Evolutionary conservation across 2,797 vertebrate species (phyloP).

Genomic region (Falco berigora): DNA sequence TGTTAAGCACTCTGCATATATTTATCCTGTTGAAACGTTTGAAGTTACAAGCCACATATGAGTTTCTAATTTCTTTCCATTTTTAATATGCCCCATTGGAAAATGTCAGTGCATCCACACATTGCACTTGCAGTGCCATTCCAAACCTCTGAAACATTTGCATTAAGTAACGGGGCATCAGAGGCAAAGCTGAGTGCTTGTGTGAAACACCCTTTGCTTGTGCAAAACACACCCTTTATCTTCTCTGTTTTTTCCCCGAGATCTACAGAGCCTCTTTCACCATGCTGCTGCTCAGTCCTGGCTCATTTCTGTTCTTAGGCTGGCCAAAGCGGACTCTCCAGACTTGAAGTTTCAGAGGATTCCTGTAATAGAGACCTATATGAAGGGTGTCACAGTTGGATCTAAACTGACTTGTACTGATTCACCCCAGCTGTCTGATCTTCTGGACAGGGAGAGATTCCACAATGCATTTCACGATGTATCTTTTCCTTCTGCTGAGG

Average conservation of each 20-base stretch:
- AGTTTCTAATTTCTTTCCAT: conserved; percentile 36
- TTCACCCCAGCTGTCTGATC: background rate
- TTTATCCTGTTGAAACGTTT: conserved; percentile 7
- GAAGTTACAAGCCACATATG: conserved; percentile 17
- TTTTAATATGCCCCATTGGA: background rate
- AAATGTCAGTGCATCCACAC: background rate
- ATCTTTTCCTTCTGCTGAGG: background rate
- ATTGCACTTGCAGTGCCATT: background rate
- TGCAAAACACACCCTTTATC: background rate
- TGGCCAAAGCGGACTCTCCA: background rate
- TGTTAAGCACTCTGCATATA: background rate
- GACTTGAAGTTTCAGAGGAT: background rate
- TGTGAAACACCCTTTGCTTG: background rate
- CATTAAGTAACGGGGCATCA: background rate
- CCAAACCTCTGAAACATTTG: background rate
- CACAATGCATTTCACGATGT: background rate
- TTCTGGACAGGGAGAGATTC: background rate
- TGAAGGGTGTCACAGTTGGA: background rate
- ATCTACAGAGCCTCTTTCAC: background rate
- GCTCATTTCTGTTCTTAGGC: background rate
- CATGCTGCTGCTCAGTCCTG: background rate
- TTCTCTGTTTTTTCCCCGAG: background rate
- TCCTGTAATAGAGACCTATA: background rate
- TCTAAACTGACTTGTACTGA: background rate
- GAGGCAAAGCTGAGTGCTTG: background rate